A percentile compares a stretch with the other conserved stretches of the same genome.
Evolutionary conservation across 2,797 vertebrate species (phyloP).

Genomic region (Acipenser transmontanus): DNA sequence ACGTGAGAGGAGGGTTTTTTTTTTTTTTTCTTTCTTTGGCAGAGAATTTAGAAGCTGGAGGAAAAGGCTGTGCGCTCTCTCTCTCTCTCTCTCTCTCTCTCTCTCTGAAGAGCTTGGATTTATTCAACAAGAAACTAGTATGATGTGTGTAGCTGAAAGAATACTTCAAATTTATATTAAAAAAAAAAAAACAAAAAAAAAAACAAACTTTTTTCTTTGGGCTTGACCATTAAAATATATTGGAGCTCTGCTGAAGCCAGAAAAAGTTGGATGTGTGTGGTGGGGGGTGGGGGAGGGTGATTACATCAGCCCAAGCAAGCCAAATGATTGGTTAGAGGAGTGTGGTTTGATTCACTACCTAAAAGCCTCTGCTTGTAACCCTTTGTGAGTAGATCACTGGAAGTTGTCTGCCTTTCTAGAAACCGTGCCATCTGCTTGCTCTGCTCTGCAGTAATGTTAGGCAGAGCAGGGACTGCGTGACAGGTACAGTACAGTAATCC

Average conservation of each 20-base stretch:
- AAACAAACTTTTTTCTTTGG: no score
- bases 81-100: no score
- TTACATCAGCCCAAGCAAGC: conserved; percentile 51
- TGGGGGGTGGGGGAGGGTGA: conserved; percentile 29
- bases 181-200: background rate
- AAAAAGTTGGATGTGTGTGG: conserved; percentile 44
- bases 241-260: conserved; percentile 41
- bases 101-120: no score
- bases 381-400: conserved; percentile 47
- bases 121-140: no score
- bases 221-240: conserved; percentile 32
- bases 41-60: conserved; percentile 40
- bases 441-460: conserved; percentile 27
- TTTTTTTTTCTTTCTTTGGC: conserved; percentile 34
- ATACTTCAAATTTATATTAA: no score
- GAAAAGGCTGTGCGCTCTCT: no score
- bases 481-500: conserved; percentile 47
- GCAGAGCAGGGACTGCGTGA: conserved; percentile 40
- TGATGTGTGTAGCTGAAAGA: no score
- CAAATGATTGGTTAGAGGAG: conserved; percentile 47
- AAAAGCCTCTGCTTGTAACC: conserved; percentile 42
- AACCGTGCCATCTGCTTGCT: conserved; percentile 60
- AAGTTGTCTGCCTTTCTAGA: conserved; percentile 60
- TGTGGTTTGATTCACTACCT: conserved; percentile 53
- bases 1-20: conserved; percentile 42